phyloP scores from a whole-genome alignment of 2,113 vertebrate genomes.

The Formicarius rufipectus region DNA sequence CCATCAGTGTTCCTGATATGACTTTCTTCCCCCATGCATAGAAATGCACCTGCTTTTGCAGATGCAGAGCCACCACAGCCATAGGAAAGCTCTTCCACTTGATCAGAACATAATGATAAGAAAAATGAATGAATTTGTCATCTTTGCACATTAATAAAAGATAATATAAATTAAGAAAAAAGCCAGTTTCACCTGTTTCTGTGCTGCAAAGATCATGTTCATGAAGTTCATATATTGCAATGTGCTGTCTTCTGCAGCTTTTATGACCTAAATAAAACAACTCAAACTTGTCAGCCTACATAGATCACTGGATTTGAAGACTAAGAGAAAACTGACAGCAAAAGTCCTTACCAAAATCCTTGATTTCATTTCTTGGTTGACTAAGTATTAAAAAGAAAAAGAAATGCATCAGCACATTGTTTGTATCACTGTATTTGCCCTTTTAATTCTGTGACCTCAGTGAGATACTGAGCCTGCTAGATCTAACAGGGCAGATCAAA shows the following conservation, averaged over 20 bases:
- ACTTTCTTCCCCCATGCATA: not conserved
- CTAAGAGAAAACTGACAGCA: not conserved
- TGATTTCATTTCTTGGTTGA: conserved; percentile 90
- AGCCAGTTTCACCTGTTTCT: conserved; percentile 85
- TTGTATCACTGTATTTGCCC: not conserved
- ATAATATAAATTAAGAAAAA: not conserved
- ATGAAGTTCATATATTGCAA: conserved; percentile 99
- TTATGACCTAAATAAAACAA: conserved; percentile 84
- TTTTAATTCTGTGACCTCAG: not conserved
- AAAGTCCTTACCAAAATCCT: conserved; percentile 88
- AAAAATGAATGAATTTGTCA: not conserved
- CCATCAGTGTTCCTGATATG: not conserved
- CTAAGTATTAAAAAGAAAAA: conserved; percentile 69
- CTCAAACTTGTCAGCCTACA: not conserved
- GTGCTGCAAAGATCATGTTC: conserved; percentile 97
- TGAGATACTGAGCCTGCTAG: not conserved
- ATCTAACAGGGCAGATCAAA: not conserved
- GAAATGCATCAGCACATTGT: not conserved
- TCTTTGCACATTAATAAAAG: not conserved
- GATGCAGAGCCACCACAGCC: not conserved
- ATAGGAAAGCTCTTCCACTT: not conserved
- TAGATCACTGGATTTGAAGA: not conserved
- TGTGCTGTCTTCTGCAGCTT: conserved; percentile 93
- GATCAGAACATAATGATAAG: not conserved
- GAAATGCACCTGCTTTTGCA: not conserved